A percentile compares a stretch with the other conserved stretches of the same genome.
Conservation (phyloP, 1,140 invertebrate genomes). For the Drosophila gunungcola region DNA sequence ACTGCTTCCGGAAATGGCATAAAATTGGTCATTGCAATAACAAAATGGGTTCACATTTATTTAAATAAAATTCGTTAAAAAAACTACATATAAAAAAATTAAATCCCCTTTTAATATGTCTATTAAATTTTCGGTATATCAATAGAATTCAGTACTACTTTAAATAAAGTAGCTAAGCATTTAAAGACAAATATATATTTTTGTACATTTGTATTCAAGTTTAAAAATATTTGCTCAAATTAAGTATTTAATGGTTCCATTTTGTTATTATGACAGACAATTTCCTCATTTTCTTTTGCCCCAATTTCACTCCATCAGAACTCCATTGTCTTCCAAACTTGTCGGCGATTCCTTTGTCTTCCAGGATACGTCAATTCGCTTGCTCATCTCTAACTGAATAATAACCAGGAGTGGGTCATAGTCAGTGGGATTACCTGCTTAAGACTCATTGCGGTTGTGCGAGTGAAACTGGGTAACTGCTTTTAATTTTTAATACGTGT, state of each 20-base stretch:
- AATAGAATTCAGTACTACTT: no score
- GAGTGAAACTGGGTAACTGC: conserved; percentile 53
- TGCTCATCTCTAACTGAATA: conserved; percentile 51
- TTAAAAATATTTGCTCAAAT: not conserved
- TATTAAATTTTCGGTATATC: no score
- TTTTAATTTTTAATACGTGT: conserved; percentile 69
- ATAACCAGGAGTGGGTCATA: conserved; percentile 26
- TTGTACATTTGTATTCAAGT: no score
- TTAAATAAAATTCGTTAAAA: no score
- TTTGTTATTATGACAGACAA: not conserved
- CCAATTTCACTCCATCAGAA: not conserved
- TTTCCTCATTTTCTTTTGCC: conserved; percentile 5
- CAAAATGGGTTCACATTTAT: no score
- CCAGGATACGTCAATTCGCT: conserved; percentile 1
- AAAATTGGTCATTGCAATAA: no score
- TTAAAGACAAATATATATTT: no score
- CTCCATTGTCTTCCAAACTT: conserved; percentile 16
- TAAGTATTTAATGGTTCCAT: not conserved
- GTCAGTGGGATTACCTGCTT: conserved; percentile 55
- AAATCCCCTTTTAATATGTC: no score
- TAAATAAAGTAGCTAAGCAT: no score
- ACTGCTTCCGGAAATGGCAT: no score
- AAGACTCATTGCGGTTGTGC: conserved; percentile 61
- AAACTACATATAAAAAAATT: no score
- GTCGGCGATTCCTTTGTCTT: conserved; percentile 5